Evolutionary conservation across 2,113 vertebrate genomes (phyloP).

Genomic region (Aepyceros melampus): DNA sequence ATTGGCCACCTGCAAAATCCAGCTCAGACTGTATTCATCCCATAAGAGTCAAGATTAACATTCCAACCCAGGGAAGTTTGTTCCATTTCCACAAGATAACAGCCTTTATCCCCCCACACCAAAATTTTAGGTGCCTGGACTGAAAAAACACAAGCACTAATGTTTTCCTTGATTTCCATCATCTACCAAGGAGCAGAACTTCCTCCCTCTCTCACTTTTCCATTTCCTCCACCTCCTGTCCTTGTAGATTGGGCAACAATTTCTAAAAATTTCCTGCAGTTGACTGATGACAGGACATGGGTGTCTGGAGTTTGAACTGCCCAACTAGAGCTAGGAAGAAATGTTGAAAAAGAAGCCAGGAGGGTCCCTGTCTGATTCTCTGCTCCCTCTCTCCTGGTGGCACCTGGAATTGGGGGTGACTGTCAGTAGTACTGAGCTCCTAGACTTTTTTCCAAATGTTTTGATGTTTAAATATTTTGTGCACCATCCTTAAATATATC

Average conservation of each 20-base stretch:
- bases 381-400: not conserved
- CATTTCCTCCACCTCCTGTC: conserved; percentile 84
- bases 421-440: not conserved
- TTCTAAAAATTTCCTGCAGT: conserved; percentile 82
- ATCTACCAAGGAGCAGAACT: conserved; percentile 79
- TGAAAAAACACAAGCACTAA: conserved; percentile 76
- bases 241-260: conserved; percentile 82
- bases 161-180: conserved; percentile 80
- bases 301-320: conserved; percentile 75
- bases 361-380: not conserved
- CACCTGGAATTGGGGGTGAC: not conserved
- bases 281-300: conserved; percentile 85
- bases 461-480: not conserved
- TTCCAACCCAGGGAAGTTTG: conserved; percentile 68
- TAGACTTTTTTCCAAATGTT: not conserved
- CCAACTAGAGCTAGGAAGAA: conserved; percentile 43
- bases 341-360: conserved; percentile 54
- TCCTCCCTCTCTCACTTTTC: conserved; percentile 80
- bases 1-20: not conserved
- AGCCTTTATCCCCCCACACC: conserved; percentile 69
- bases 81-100: conserved; percentile 78
- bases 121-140: conserved; percentile 72
- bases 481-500: not conserved
- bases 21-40: not conserved
- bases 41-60: conserved; percentile 68